Percentiles rank a stretch among this genome's conserved stretches.
Evolutionary conservation across 2,113 vertebrate species (phyloP).

Genomic region (Brachirus orientalis): DNA sequence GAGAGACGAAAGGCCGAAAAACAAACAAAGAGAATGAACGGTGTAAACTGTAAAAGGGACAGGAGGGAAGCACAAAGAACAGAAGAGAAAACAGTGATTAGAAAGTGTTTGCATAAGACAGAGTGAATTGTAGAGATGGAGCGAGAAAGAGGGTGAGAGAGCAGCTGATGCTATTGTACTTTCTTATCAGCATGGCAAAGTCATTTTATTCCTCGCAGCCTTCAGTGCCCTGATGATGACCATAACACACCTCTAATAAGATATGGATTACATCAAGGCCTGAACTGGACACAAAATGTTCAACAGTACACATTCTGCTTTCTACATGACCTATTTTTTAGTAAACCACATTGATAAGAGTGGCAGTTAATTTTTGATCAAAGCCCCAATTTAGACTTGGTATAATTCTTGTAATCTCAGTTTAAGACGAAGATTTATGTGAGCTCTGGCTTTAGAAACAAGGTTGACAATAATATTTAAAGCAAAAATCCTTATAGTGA

Average conservation of each 20-base stretch:
- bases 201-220: conserved; percentile 57
- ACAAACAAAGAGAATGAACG: conserved; percentile 52
- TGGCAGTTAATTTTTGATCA: conserved; percentile 39
- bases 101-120: conserved; percentile 14
- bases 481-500: no score
- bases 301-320: conserved; percentile 65
- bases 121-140: conserved; percentile 11
- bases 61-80: conserved; percentile 11
- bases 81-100: conserved; percentile 22
- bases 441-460: no score
- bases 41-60: conserved; percentile 27
- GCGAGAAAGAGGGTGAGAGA: conserved; percentile 27
- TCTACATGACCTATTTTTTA: conserved; percentile 55
- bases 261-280: conserved; percentile 67
- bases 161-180: conserved; percentile 45
- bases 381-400: conserved; percentile 19
- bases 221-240: conserved; percentile 59
- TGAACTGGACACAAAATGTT: conserved; percentile 69
- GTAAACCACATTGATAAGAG: conserved; percentile 59
- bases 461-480: no score
- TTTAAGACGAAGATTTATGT: no score
- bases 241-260: conserved; percentile 60
- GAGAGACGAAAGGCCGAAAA: conserved; percentile 33
- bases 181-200: conserved; percentile 53
- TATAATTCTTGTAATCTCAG: conserved; percentile 18